A percentile compares a stretch with the other conserved stretches of the same genome.
Evolutionary conservation across 1,140 invertebrate species (phyloP).

Genomic region (Gryon sp.): DNA sequence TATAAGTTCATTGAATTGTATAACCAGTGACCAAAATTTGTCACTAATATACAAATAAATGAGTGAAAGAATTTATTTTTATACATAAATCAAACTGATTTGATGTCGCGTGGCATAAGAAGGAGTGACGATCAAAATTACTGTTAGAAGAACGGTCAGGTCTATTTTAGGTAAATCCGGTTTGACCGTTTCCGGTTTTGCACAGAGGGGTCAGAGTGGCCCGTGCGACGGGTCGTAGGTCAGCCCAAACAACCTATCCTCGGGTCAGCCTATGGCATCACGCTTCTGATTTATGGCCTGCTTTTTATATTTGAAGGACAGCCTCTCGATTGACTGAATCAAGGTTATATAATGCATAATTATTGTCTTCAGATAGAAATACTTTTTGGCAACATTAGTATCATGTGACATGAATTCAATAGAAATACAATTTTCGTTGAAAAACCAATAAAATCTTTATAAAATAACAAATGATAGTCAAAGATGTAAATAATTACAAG

Average conservation of each 20-base stretch:
- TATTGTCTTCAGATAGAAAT: slow-evolving; percentile 8
- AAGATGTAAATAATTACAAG: too few relatives aligned
- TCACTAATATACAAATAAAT: too few relatives aligned
- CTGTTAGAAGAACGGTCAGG: slow-evolving; percentile 66
- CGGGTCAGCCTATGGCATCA: slow-evolving; percentile 74
- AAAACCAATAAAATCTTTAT: too few relatives aligned
- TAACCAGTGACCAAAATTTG: too few relatives aligned
- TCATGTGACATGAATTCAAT: neutral
- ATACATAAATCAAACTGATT: slow-evolving; percentile 69
- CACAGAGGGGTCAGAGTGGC: slow-evolving; percentile 68
- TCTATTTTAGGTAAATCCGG: slow-evolving; percentile 67
- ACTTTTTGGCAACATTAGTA: slow-evolving; percentile 12
- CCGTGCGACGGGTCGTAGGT: slow-evolving; percentile 76
- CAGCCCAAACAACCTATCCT: slow-evolving; percentile 78
- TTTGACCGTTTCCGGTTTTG: slow-evolving; percentile 70
- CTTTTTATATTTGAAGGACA: slow-evolving; percentile 61
- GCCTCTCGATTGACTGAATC: slow-evolving; percentile 49
- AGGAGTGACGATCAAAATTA: slow-evolving; percentile 76
- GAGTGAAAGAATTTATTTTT: slow-evolving; percentile 21
- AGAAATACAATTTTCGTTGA: neutral
- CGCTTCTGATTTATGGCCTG: slow-evolving; percentile 76
- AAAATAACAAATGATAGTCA: neutral
- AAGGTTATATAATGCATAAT: slow-evolving; percentile 32
- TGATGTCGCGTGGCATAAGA: slow-evolving; percentile 71
- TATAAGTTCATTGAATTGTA: too few relatives aligned